Percentiles rank a stretch among this genome's conserved stretches.
These are phyloP conservation scores for Enteromius anoplus DNA, from an alignment of 2,797 vertebrate genomes.

Conservation along the genomic window DNA sequence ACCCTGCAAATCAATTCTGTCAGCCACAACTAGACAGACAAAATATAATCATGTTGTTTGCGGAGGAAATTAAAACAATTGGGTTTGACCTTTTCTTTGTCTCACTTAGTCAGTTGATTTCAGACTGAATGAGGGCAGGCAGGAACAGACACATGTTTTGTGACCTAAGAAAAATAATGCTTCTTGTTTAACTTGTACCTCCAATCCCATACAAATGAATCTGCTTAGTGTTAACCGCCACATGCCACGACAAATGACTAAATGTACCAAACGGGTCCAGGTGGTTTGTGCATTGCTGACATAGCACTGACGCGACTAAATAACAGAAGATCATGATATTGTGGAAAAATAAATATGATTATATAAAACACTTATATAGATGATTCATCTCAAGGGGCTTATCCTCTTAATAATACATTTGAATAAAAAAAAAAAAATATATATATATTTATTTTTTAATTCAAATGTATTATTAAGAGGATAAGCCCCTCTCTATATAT, in stretches of 20 bases:
- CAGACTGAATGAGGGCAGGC: conserved; percentile 30
- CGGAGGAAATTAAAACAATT: conserved; percentile 59
- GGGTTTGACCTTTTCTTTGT: conserved; percentile 49
- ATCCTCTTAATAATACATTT: too few species aligned
- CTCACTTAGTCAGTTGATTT: conserved; percentile 60
- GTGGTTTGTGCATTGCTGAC: not conserved
- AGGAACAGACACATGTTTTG: conserved; percentile 46
- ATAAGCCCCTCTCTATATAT: too few species aligned
- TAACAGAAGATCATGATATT: not conserved
- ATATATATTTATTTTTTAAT: too few species aligned
- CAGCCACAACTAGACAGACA: conserved; percentile 54
- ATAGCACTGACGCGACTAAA: not conserved
- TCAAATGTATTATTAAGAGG: too few species aligned
- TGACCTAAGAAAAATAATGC: conserved; percentile 50
- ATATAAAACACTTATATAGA: not conserved
- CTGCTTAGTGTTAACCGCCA: not conserved
- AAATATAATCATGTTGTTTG: conserved; percentile 59
- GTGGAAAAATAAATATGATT: too few species aligned
- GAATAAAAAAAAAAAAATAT: too few species aligned
- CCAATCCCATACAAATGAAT: not conserved
- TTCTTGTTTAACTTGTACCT: conserved; percentile 3
- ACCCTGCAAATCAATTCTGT: conserved; percentile 60
- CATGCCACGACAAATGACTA: conserved; percentile 1
- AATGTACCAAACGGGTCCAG: not conserved
- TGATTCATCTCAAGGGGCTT: too few species aligned